These are phyloP conservation scores for Halocynthia aurantium DNA, from an alignment of 23 tunicate genomes.

Conservation along the genomic window DNA sequence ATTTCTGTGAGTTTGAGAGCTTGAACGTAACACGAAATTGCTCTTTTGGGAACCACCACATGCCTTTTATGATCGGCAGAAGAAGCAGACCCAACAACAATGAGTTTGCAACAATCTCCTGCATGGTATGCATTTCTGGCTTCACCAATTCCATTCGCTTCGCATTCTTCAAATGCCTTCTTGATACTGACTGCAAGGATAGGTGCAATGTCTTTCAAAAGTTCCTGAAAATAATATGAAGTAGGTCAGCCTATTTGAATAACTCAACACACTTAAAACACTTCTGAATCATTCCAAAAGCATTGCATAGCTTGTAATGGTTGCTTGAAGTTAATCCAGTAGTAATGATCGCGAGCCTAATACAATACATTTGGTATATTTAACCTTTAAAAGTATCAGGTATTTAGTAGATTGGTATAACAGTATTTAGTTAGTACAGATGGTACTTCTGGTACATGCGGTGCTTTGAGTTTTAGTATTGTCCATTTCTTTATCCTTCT, in stretches of 20 bases:
- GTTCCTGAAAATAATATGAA: conserved; percentile 1
- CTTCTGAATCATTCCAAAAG: too few relatives aligned
- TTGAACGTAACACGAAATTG: conserved; percentile 10
- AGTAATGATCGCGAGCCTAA: too few relatives aligned
- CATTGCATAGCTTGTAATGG: too few relatives aligned
- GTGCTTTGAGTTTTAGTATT: too few relatives aligned
- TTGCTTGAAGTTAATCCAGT: too few relatives aligned
- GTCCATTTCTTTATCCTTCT: too few relatives aligned
- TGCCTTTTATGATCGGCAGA: not conserved
- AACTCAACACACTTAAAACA: too few relatives aligned
- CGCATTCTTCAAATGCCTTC: conserved; percentile 18
- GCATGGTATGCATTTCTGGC: not conserved
- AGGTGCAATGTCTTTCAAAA: conserved; percentile 55
- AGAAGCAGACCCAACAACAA: conserved; percentile 10
- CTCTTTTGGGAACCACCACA: not conserved
- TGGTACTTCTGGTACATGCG: too few relatives aligned
- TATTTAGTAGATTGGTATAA: too few relatives aligned
- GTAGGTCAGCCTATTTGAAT: not conserved
- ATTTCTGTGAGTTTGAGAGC: conserved; percentile 16
- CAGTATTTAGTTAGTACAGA: too few relatives aligned
- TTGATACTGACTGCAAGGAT: conserved; percentile 27
- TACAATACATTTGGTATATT: too few relatives aligned
- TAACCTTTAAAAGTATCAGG: too few relatives aligned
- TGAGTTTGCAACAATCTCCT: not conserved
- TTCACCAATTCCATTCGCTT: conserved; percentile 5